Conservation (phyloP, 2,113 vertebrate species). For the Ochotona curzoniae region DNA sequence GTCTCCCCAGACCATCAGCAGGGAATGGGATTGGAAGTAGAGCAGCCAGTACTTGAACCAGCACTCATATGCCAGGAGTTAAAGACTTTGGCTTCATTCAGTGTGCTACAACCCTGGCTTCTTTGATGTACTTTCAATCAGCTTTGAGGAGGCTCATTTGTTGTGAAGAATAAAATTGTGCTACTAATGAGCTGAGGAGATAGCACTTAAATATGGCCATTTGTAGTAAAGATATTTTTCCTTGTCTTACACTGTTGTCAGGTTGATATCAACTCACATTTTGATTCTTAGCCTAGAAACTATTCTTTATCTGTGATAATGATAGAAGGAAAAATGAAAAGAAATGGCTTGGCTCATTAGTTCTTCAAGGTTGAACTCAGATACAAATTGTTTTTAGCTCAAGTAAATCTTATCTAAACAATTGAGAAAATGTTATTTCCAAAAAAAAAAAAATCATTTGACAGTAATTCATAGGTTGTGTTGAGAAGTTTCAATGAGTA, state of each 20-base stretch:
- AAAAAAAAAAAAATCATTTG: conserved; percentile 65
- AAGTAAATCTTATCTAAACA: conserved; percentile 31
- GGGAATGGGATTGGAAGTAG: too few species aligned
- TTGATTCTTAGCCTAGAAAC: neutral
- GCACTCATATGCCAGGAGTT: too few species aligned
- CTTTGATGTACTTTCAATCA: neutral
- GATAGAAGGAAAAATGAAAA: conserved; percentile 53
- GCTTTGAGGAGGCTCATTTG: neutral
- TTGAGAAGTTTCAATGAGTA: conserved; percentile 33
- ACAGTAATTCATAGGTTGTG: conserved; percentile 35
- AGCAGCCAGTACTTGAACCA: too few species aligned
- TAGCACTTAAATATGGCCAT: neutral
- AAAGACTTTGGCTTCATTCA: too few species aligned
- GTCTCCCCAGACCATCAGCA: too few species aligned
- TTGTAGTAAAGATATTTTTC: neutral
- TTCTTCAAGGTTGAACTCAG: conserved; percentile 31
- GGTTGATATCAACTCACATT: neutral
- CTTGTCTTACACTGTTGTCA: neutral
- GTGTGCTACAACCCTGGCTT: neutral
- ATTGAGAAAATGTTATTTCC: conserved; percentile 57
- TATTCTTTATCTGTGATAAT: conserved; percentile 53
- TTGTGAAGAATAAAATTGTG: neutral
- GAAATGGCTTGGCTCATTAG: conserved; percentile 28
- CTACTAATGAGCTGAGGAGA: conserved; percentile 34
- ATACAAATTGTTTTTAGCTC: conserved; percentile 16